Base-by-base conservation (phyloP, 2,888 invertebrate genomes). In the Bruchidius siliquastri region DNA sequence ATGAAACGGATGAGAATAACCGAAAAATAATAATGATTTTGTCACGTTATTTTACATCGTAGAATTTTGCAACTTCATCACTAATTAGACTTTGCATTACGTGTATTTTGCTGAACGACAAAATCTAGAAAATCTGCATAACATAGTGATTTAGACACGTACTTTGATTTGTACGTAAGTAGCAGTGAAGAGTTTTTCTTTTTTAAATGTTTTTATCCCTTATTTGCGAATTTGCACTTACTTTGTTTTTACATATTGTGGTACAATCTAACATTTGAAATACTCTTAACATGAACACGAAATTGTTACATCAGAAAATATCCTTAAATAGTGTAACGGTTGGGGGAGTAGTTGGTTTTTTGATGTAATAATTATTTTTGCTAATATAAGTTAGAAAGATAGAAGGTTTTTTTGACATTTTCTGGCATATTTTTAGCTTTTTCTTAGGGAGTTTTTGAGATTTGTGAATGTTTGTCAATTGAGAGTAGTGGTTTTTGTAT, bases 131-230 rank as follows among this genome's bases (percentile, higher is more conserved):
- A 78, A 80, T 81, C 80, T 82, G 83, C 82, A 83, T 81, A 81
- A 78, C 79, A 80, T 81, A 82, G 81, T 73, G 49, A 49, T 72
- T 81, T 82, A 83, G 82, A 49, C 49, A 80, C 79, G 79, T 82
- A 81, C 80, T 82, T 83, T 82, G 78, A 77, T 79, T 82, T 82
- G 80, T 83, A 81, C 82, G 83, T 83, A 82, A 82, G 83, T 84
- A 83, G 83, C 79, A 80, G 77, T 76, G 74, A 49, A 49, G 49
- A 49, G 49, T 49, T 49, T 49, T 49, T 49, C 13, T 76, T 79
- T 80, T 77, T 78, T 77, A 77, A 77, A 80, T 78, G 76, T 72
- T 74, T 77, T 72, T 72, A 69, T 80, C 72, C 69, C 80, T 84
- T 76, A 82, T 83, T 84, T 83, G 84, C 83, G 74, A 77, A 82